Conservation (phyloP, 2,888 invertebrate genomes). For the Folsomia manolachei region DNA sequence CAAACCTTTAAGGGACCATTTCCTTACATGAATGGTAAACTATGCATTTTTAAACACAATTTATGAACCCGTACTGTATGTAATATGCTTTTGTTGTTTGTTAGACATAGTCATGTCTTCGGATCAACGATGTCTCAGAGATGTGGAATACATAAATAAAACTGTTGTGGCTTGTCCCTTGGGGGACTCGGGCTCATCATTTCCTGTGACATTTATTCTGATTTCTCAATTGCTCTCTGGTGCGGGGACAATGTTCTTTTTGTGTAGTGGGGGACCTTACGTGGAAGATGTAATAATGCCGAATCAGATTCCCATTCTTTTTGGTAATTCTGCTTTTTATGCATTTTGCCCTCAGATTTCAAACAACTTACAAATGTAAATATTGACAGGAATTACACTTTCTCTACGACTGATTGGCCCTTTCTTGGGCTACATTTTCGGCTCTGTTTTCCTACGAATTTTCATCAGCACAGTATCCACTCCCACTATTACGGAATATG, state of each 20-base stretch:
- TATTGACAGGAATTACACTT: conserved; percentile 47
- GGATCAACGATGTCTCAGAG: conserved; percentile 17
- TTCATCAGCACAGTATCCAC: conserved; percentile 52
- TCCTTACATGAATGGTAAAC: not conserved
- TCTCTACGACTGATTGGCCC: conserved; percentile 53
- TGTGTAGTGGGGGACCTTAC: conserved; percentile 66
- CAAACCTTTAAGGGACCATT: not conserved
- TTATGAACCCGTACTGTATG: not conserved
- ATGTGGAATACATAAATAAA: conserved; percentile 11
- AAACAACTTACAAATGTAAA: not conserved
- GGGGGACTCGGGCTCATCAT: conserved; percentile 55
- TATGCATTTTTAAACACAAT: not conserved
- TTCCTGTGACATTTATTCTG: conserved; percentile 63
- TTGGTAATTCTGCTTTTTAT: conserved; percentile 58
- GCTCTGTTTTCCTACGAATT: conserved; percentile 52
- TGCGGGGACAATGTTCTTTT: conserved; percentile 66
- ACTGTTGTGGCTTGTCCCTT: conserved; percentile 54
- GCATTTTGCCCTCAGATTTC: too few species aligned
- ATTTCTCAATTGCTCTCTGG: conserved; percentile 68
- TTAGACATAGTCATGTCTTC: not conserved
- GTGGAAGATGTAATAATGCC: conserved; percentile 68
- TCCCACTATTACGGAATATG: conserved; percentile 53
- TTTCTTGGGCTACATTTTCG: conserved; percentile 53
- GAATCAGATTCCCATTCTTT: conserved; percentile 63
- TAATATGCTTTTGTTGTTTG: not conserved